These are phyloP conservation scores for Grus americana DNA, from an alignment of 2,113 vertebrate species.

Conservation along the genomic window DNA sequence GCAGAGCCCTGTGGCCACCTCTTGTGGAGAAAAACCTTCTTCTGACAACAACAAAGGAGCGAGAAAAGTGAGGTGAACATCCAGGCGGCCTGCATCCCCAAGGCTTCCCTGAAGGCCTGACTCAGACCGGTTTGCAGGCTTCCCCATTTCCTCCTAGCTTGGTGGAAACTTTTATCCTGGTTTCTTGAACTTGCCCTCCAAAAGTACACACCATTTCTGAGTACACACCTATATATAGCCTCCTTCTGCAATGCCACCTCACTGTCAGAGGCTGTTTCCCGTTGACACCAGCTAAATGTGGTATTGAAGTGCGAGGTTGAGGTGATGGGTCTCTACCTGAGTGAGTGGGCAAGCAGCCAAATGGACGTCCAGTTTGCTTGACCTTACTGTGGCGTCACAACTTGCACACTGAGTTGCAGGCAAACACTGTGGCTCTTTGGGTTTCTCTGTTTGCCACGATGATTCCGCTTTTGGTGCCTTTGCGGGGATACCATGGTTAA, in stretches of 20 bases:
- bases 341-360: slow-evolving; percentile 17
- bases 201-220: slow-evolving; percentile 51
- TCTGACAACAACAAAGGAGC: not conserved
- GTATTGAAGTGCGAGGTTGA: not conserved
- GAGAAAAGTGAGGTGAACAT: not conserved
- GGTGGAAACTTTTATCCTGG: slow-evolving; percentile 44
- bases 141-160: slow-evolving; percentile 36
- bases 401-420: not conserved
- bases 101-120: slow-evolving; percentile 57
- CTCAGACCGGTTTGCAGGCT: slow-evolving; percentile 32
- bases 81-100: not conserved
- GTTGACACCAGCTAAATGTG: slow-evolving; percentile 39
- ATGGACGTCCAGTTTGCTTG: not conserved
- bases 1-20: not conserved
- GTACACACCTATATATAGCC: slow-evolving; percentile 51
- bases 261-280: slow-evolving; percentile 28
- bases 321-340: slow-evolving; percentile 11
- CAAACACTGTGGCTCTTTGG: slow-evolving; percentile 24
- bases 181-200: slow-evolving; percentile 19
- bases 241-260: not conserved
- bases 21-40: not conserved
- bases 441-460: slow-evolving; percentile 15
- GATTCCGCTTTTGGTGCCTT: not conserved
- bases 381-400: not conserved
- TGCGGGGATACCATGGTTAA: not conserved